Evolutionary conservation across 1,140 invertebrate genomes (phyloP).

Genomic region (Drosophila nasuta): DNA sequence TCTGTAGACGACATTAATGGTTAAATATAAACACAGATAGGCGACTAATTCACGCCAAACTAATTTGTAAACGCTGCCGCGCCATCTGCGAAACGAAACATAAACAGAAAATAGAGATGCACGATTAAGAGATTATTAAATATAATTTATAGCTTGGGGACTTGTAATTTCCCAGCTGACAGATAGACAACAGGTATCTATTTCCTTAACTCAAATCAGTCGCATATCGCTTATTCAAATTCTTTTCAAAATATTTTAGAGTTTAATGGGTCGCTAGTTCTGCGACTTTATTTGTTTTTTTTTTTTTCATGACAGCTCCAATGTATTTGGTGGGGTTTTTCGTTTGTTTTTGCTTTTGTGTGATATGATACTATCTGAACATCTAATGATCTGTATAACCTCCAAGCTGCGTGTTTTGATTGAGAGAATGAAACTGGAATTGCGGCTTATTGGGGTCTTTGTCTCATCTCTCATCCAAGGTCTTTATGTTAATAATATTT

Average conservation of each 20-base stretch:
- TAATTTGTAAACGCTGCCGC: constrained; percentile 98
- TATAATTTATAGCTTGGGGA: constrained; percentile 27
- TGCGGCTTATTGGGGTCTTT: constrained; percentile 42
- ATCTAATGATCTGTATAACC: constrained; percentile 59
- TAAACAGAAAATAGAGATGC: constrained; percentile 13
- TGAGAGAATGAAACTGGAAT: constrained; percentile 59
- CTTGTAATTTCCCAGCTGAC: constrained; percentile 48
- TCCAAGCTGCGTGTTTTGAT: constrained; percentile 22
- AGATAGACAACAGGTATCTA: background rate
- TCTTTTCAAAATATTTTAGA: constrained; percentile 32
- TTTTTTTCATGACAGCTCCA: constrained; percentile 40
- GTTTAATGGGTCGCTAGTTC: constrained; percentile 55
- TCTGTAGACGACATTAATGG: constrained; percentile 95
- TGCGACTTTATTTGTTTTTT: constrained; percentile 32
- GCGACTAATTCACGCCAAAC: constrained; percentile 97
- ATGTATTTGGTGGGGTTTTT: constrained; percentile 50
- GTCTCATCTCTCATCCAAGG: constrained; percentile 54
- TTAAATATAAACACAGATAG: constrained; percentile 94
- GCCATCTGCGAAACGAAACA: constrained; percentile 89
- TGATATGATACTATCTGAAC: constrained; percentile 45
- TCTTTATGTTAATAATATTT: constrained; percentile 53
- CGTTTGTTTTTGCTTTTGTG: constrained; percentile 5
- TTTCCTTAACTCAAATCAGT: constrained; percentile 32
- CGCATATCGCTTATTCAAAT: constrained; percentile 33
- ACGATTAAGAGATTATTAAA: constrained; percentile 10